Evolutionary conservation across 2,113 vertebrate species (phyloP), one percentile per base, ranked within the genome.

Genomic region (Sula dactylatra): DNA sequence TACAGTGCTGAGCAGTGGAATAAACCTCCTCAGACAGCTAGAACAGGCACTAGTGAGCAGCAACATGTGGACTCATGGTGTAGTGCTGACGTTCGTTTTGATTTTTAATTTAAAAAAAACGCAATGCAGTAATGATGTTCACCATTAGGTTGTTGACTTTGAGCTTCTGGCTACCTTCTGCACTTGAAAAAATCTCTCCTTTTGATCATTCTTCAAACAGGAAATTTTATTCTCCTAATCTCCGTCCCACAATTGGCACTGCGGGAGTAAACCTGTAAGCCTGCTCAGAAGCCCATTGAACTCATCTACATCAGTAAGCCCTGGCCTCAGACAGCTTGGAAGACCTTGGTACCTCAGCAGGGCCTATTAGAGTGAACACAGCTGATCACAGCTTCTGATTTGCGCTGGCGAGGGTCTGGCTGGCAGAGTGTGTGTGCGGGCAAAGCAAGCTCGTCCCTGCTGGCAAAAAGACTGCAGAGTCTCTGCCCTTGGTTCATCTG

Each of bases 201-300:
- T 90, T 70, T 91, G 74, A 93, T 97, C 29, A 25, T 82, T 55
- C 80, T 93, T 85, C 47, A 88, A 55, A 45, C 29, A 55, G 58
- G 61, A 83, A 66, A 58, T 90, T 64, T 69, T 86, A 62, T 81
- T 83, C 77, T 94, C 62, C 87, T 88, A 89, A 95, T 87, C 76
- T 55, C 47, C 52, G 31, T 73, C 73, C 89, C 59, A 32, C 82
- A 73, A 1, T 49, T 27, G 67, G 70, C 91, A 21, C 82, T 24
- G 72, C 52, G 2, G 86, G 80, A 66, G 64, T 11, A 42, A 82
- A 85, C 47, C 58, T 59, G 82, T 92, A 82, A 82, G 72, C 66
- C 70, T 69, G 81, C 74, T 94, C n/a, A 6, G 36, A 82, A 86
- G 31, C 74, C 55, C 38, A 4, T 29, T 88, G 95, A 94, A 34